Conservation (phyloP, 2,113 vertebrate genomes). For the Sigmodon hispidus region DNA sequence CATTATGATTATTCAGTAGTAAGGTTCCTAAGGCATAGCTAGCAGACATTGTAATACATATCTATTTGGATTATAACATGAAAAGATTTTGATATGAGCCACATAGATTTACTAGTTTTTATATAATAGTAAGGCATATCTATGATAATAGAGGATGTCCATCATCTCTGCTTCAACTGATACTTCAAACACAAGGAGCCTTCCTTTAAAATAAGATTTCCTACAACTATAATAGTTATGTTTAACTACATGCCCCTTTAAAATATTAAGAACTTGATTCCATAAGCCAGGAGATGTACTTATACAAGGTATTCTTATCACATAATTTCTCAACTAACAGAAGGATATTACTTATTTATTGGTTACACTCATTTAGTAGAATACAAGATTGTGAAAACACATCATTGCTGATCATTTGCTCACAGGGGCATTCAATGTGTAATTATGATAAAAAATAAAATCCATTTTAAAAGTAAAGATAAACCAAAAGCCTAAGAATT, state of each 20-base stretch:
- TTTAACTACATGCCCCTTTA: not conserved
- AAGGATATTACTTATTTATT: slow-evolving; percentile 2
- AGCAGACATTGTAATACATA: not conserved
- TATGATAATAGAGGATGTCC: not conserved
- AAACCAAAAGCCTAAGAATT: not conserved
- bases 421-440: not conserved
- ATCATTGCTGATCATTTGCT: not conserved
- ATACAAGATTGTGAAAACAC: not conserved
- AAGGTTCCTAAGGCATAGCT: not conserved
- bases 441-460: slow-evolving; percentile 1
- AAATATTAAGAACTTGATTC: slow-evolving; percentile 26
- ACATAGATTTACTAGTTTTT: not conserved
- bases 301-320: not conserved
- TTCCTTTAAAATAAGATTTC: slow-evolving; percentile 8
- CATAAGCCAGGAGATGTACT: not conserved
- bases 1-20: not conserved
- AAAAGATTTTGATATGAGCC: not conserved
- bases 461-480: not conserved
- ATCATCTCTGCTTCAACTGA: not conserved
- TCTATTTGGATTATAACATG: not conserved
- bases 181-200: not conserved
- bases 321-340: slow-evolving; percentile 27
- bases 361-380: not conserved
- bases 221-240: not conserved
- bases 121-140: not conserved